Evolutionary conservation across 2,888 invertebrate species (phyloP), one percentile per base, ranked within the genome.

Genomic region (Caradrina kadenii): DNA sequence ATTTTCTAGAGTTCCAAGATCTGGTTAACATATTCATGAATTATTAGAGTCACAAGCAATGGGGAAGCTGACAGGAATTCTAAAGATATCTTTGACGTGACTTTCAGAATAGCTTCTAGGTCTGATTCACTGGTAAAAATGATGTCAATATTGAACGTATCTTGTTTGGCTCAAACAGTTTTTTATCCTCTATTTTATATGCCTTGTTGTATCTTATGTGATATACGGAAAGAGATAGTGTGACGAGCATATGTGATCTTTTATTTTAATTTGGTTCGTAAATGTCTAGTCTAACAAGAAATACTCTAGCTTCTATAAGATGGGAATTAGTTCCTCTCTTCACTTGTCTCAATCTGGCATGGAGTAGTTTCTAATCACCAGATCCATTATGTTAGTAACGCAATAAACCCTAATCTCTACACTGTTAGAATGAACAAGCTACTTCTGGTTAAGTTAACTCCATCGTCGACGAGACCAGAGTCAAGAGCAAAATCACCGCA

Each of bases 21-120:
- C 68, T 83, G 60, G 66, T 83, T 83, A 80, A 55, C 66, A 83
- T 83, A 76, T 76, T 83, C 69, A 76, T 83, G 72, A 73, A 53
- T 73, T 64, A 73, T 69, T 58, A 67, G 49, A 42, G 67, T 59
- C n/a, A 35, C 62, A 50, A 39, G 50, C 49, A 42, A 63, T 55
- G 50, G 45, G 26, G 21, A 26, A 62, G 53, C 77, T 60, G 76
- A 62, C 39, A 55, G 60, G 63, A 75, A 64, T 76, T 49, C 58
- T 69, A 69, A 69, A 61, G 60, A 69, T 64, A 69, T 58, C 4
- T 56, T 45, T 45, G 11, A 50, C 42, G 39, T 48, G 56, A 58
- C 61, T 63, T 67, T 60, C 39, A 50, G 17, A 62, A 52, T 31
- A 49, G 74, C 54, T 54, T 48, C 22, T 53, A 62, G 35, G 61